These are phyloP conservation scores for Brachionus plicatilis DNA, from an alignment of 1,140 invertebrate species.

Conservation along the genomic window DNA sequence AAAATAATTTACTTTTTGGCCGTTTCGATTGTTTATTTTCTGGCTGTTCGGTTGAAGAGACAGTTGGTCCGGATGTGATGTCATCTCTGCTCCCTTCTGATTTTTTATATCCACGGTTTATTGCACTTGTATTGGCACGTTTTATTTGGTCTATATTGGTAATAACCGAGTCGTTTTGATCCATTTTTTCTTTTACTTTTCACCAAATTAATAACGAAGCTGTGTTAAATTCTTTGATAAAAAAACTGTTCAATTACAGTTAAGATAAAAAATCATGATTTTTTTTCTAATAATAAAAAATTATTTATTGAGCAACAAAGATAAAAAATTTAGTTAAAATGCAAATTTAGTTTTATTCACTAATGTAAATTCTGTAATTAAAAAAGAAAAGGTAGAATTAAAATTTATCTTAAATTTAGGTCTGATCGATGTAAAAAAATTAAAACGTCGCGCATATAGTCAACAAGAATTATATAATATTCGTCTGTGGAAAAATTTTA, in stretches of 20 bases:
- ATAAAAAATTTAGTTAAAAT: background rate
- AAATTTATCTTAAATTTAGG: background rate
- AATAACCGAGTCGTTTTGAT: background rate
- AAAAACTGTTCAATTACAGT: background rate
- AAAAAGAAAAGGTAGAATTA: background rate
- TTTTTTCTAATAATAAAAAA: background rate
- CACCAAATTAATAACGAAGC: background rate
- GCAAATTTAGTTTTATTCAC: background rate
- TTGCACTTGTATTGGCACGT: background rate
- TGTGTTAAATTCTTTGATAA: background rate
- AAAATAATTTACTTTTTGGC: constrained; percentile 25
- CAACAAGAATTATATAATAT: background rate
- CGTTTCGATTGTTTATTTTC: constrained; percentile 1
- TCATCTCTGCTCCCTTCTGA: constrained; percentile 14
- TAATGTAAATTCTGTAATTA: background rate
- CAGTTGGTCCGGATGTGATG: background rate
- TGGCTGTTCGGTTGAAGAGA: background rate
- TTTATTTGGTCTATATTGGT: constrained; percentile 1
- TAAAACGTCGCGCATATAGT: background rate
- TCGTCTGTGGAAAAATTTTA: background rate
- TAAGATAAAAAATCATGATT: background rate
- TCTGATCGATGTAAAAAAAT: background rate
- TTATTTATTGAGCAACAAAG: background rate
- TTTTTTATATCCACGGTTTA: background rate
- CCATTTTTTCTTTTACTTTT: background rate